Base-by-base conservation (phyloP, 2,113 vertebrate species). In the Pollimyrus isidori region DNA sequence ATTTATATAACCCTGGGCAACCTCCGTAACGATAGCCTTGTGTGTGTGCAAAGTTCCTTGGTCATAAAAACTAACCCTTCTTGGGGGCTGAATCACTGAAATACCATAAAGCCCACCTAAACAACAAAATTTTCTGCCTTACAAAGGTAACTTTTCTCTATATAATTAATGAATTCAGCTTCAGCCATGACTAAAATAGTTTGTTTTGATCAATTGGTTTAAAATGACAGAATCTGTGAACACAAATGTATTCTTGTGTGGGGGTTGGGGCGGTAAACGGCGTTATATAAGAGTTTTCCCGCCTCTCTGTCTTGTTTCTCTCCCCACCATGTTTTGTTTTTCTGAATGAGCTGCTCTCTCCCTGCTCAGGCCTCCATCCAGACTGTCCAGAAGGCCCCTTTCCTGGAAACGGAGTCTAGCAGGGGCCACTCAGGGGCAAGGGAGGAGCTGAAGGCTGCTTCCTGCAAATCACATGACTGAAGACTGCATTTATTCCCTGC, bases 391-490 rank as follows among this genome's bases (percentile, higher is more conserved):
- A 86, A 87, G 90, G 87, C 90, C 90, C 42, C 90, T 89, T 91
- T 89, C 87, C 89, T 88, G 89, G 90, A 91, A 89, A 85, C 21
- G 48, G 26, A 49, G 84, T 39, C 50, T 87, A 15, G 76, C 87
- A 90, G 90, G 69, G 90, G 90, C 89, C 90, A 89, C 87, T 87
- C 82, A 76, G 83, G 89, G 90, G 89, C 90, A 91, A 76, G 62
- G 62, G 53, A 49, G 87, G 62, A 39, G 83, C 69, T 45, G 87
- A 87, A 91, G 89, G 21, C 39, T 42, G 58, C 62, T 76, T 88
- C 91, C 90, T 92, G 92, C 90, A 90, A 91, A 88, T 89, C 90
- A 89, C 89, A 86, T 91, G 89, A 89, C 62, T n/a, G 15, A 86
- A 42, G 90, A 73, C 48, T 46, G 62, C 76, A 65, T 82, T 56